These are phyloP conservation scores for Cryptoprocta ferox DNA, from an alignment of 2,797 vertebrate genomes.

Conservation along the genomic window DNA sequence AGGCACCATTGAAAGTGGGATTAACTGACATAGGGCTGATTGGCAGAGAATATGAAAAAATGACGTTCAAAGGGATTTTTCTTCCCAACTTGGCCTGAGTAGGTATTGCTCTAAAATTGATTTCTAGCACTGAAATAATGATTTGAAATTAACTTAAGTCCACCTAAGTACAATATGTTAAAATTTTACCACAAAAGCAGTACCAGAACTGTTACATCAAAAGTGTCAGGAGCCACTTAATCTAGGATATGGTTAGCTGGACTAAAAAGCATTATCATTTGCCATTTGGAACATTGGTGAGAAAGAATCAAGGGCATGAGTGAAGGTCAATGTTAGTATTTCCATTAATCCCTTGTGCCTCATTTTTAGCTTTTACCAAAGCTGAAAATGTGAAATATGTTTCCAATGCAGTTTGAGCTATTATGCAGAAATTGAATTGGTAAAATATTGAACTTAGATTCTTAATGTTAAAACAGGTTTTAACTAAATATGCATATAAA, in stretches of 20 bases:
- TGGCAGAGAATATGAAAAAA: constrained; percentile 25
- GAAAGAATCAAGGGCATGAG: neutral
- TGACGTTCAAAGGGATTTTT: constrained; percentile 7
- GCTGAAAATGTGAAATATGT: neutral
- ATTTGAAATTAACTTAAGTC: constrained; percentile 43
- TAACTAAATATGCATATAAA: neutral
- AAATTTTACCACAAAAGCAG: neutral
- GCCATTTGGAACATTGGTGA: neutral
- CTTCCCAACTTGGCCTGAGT: neutral
- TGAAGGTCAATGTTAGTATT: neutral
- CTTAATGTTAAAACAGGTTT: constrained; percentile 34
- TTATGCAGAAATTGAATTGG: neutral
- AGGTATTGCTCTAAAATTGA: constrained; percentile 62
- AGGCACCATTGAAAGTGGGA: neutral
- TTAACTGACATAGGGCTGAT: neutral
- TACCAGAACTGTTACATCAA: neutral
- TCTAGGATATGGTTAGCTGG: neutral
- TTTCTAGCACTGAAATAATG: constrained; percentile 46
- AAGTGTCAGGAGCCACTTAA: neutral
- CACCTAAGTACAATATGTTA: neutral
- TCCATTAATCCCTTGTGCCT: neutral
- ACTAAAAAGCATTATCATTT: neutral
- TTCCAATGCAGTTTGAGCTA: constrained; percentile 14
- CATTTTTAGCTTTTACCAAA: constrained; percentile 39
- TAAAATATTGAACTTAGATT: constrained; percentile 49